Conservation (phyloP, 2,113 vertebrate genomes). For the Indicator maculatus region DNA sequence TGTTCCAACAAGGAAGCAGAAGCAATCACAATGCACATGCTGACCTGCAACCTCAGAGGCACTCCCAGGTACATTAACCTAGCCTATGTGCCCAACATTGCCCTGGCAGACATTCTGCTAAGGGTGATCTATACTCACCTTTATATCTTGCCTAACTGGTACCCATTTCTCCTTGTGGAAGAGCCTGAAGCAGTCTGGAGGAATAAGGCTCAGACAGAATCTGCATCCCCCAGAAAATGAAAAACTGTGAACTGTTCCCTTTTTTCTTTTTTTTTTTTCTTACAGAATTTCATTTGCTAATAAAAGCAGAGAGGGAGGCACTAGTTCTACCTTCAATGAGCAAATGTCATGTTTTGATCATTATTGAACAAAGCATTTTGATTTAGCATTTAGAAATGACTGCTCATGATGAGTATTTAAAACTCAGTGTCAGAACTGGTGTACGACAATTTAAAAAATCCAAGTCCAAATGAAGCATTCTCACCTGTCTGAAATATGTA, state of each 20-base stretch:
- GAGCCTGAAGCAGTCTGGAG: neutral
- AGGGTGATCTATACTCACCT: neutral
- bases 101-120: neutral
- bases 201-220: neutral
- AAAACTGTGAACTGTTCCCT: neutral
- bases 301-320: slow-evolving; percentile 55
- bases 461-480: slow-evolving; percentile 38
- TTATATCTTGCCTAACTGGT: neutral
- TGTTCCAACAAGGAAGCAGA: neutral
- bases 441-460: neutral
- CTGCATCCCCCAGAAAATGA: neutral
- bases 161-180: neutral
- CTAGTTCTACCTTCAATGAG: slow-evolving; percentile 48
- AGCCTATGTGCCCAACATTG: neutral
- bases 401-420: slow-evolving; percentile 56
- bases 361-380: slow-evolving; percentile 58
- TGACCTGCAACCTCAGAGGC: neutral
- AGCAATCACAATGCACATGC: neutral
- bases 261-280: neutral
- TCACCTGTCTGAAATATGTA: neutral
- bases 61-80: neutral
- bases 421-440: slow-evolving; percentile 56
- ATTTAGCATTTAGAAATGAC: slow-evolving; percentile 64
- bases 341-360: slow-evolving; percentile 69
- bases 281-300: slow-evolving; percentile 50